Conservation (phyloP, 2,113 vertebrate genomes). For the Daboia siamensis region DNA sequence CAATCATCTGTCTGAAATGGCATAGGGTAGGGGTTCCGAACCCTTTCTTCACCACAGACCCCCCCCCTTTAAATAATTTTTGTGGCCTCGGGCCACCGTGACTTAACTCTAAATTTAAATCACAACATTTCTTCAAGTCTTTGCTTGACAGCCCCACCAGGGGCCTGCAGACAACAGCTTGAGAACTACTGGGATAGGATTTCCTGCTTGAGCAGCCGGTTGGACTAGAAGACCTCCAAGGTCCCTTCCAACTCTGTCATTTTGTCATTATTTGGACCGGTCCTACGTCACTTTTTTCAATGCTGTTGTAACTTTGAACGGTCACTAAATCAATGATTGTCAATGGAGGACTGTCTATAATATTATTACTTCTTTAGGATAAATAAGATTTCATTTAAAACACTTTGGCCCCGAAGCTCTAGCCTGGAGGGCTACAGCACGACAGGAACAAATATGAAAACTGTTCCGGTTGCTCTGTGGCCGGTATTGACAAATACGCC, state of each 20-base stretch:
- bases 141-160: background rate
- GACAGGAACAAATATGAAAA: background rate
- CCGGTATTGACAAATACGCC: background rate
- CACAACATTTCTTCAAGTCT: background rate
- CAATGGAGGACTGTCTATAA: background rate
- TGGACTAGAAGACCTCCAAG: background rate
- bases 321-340: background rate
- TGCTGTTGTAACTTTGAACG: background rate
- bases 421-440: background rate
- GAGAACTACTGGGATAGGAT: background rate
- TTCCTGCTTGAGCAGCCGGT: background rate
- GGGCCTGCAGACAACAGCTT: background rate
- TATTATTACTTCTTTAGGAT: background rate
- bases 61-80: background rate
- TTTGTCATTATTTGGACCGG: background rate
- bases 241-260: background rate
- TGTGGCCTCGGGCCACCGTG: accelerated
- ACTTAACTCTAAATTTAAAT: background rate
- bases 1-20: background rate
- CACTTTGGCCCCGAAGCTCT: background rate
- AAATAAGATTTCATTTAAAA: background rate
- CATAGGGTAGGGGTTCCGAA: background rate
- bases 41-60: background rate
- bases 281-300: accelerated
- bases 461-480: background rate